A percentile compares a stretch with the other conserved stretches of the same genome.
These are phyloP conservation scores for Budorcas taxicolor DNA, from an alignment of 2,113 vertebrate species.

Conservation along the genomic window DNA sequence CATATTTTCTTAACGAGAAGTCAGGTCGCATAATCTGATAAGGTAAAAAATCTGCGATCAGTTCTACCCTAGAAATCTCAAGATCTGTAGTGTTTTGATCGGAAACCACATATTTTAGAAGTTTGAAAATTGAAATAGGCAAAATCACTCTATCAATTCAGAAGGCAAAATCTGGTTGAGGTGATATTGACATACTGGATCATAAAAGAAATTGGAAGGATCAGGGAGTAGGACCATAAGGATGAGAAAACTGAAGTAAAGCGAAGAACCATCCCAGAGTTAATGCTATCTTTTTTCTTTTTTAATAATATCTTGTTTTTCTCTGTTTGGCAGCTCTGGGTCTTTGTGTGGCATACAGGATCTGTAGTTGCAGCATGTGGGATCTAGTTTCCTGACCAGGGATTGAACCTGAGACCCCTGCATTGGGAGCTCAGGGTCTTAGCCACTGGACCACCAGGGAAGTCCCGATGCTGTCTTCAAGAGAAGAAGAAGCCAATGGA, in stretches of 20 bases:
- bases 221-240: neutral
- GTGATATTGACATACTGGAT: neutral
- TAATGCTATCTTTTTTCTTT: neutral
- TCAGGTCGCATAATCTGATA: neutral
- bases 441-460: neutral
- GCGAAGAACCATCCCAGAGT: neutral
- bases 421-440: neutral
- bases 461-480: neutral
- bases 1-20: neutral
- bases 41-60: neutral
- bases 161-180: neutral
- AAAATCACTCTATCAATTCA: neutral
- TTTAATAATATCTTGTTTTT: neutral
- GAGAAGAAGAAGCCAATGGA: neutral
- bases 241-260: neutral
- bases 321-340: neutral
- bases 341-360: neutral
- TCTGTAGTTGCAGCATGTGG: neutral
- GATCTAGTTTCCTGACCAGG: neutral
- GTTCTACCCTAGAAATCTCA: neutral
- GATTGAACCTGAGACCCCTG: neutral
- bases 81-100: neutral
- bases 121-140: neutral
- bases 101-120: neutral
- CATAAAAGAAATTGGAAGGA: neutral